Base-by-base conservation (phyloP, 2,113 vertebrate species). In the Dipodomys spectabilis region DNA sequence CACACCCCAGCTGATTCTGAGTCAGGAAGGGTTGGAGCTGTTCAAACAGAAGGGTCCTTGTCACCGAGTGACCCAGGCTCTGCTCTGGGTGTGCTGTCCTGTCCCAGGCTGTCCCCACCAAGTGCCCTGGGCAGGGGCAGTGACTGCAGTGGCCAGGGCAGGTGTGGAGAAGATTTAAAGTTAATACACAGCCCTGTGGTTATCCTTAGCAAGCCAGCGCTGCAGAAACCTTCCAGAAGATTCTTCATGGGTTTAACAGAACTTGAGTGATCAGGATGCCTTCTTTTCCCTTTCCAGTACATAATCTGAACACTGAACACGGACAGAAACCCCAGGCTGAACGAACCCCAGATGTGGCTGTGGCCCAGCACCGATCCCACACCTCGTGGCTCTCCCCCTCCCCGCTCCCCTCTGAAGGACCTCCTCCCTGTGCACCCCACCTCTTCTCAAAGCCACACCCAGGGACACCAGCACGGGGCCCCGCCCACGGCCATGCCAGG, bases 11-110 rank as follows among this genome's bases (percentile, higher is more conserved):
- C 44, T 0, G 12, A 1, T 0, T 20, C 62, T 4, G 30, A 44
- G 74, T 35, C 53, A 35, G 95, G 69, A 11, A 25, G 23, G 5
- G 75, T 87, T 73, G 79, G 71, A 35, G n/a, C 97, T 97, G 92
- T 16, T 57, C 12, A 57, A 5, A 57, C 53, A 13, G 15, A 18
- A 13, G 53, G 53, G 15, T 16, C 53, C 12, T 13, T 13, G 53
- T 57, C 53, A 57, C 53, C 15, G 53, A 13, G 53, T 57, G 53
- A 16, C 65, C 22, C 5, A 7, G 71, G 27, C 22, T 64, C 35
- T 71, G 74, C 27, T 6, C 53, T 44, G 4, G 25, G 28, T 49
- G 9, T 9, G 49, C 49, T 49, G 49, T 12, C 49, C 49, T 12
- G 49, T 49, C 49, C 49, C 49, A 7, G 45, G 60, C 1, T 8